Base-by-base conservation (phyloP, 2,113 vertebrate genomes). In the Brachypteracias leptosomus region DNA sequence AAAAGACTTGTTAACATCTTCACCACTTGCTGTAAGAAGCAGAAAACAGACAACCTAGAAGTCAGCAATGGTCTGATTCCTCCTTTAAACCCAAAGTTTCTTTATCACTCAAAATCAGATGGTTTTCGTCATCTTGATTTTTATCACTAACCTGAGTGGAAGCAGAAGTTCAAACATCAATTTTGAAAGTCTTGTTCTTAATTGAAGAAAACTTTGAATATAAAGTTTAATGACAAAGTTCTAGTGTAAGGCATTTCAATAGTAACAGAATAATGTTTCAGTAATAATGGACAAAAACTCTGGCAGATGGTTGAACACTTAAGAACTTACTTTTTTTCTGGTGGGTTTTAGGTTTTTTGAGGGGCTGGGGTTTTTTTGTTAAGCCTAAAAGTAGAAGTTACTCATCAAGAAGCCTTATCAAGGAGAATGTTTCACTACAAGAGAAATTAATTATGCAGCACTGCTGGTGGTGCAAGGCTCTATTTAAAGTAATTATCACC, bases 371-470 rank as follows among this genome's bases (percentile, higher is more conserved):
- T n/a, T n/a, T n/a, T n/a, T n/a, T n/a, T n/a, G n/a, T n/a, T n/a
- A n/a, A n/a, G n/a, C n/a, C n/a, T n/a, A n/a, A n/a, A 85, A 73
- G 22, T 66, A 88, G 36, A 89, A 90, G 14, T 38, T 38, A 55
- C 9, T 51, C 13, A 71, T 63, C 49, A 81, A 84, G 52, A 88
- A 86, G 3, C 6, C 5, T 83, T 93, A 70, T 55, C 17, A 74
- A 92, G 66, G 11, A 77, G 33, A 92, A 31, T 24, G 11, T 77
- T 90, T 92, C 65, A 90, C 14, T 24, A 67, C 87, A 44, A 75
- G 59, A 26, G 42, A 89, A 95, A 93, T 78, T 75, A 93, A 92
- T 95, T 74, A 78, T 67, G 46, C 61, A 87, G 24, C 29, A 38
- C 51, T 59, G 29, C 22, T 67, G 3, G 16, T 86, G 90, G 18